A percentile compares a stretch with the other conserved stretches of the same genome.
Evolutionary conservation across 2,113 vertebrate genomes (phyloP).

Genomic region (Scatophagus argus): DNA sequence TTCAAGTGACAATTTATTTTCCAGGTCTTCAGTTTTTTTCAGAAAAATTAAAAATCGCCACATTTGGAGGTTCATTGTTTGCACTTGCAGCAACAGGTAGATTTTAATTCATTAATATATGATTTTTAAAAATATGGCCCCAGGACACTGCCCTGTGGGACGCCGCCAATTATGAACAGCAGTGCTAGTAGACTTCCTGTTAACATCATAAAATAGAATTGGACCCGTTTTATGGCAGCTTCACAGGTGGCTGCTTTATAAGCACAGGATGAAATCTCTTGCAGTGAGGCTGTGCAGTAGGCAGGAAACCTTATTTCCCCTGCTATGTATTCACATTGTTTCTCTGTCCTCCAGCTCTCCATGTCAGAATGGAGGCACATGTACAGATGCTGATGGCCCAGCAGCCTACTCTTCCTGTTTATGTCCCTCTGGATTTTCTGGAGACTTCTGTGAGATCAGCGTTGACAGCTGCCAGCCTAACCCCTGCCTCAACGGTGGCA

Average conservation of each 20-base stretch:
- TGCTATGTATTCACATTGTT: conserved; percentile 28
- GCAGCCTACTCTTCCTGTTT: conserved; percentile 86
- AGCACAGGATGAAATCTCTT: conserved; percentile 1
- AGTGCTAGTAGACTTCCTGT: neutral
- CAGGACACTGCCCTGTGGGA: neutral
- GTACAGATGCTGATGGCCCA: conserved; percentile 83
- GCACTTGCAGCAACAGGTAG: neutral
- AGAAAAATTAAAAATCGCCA: neutral
- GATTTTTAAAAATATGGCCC: neutral
- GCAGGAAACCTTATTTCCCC: neutral
- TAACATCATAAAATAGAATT: neutral
- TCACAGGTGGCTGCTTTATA: neutral
- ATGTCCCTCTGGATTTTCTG: conserved; percentile 90
- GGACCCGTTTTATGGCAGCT: neutral
- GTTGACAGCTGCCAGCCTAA: conserved; percentile 87
- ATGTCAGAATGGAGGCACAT: conserved; percentile 94
- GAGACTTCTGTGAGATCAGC: conserved; percentile 90
- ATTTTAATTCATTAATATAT: neutral
- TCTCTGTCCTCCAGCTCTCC: conserved; percentile 85
- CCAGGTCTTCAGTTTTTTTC: neutral
- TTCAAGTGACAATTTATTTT: neutral
- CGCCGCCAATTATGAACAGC: neutral
- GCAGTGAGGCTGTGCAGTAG: conserved; percentile 4
- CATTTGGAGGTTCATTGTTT: neutral
- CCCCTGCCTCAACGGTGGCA: conserved; percentile 91